Conservation (phyloP, 2,113 vertebrate species). For the Eonycteris spelaea region DNA sequence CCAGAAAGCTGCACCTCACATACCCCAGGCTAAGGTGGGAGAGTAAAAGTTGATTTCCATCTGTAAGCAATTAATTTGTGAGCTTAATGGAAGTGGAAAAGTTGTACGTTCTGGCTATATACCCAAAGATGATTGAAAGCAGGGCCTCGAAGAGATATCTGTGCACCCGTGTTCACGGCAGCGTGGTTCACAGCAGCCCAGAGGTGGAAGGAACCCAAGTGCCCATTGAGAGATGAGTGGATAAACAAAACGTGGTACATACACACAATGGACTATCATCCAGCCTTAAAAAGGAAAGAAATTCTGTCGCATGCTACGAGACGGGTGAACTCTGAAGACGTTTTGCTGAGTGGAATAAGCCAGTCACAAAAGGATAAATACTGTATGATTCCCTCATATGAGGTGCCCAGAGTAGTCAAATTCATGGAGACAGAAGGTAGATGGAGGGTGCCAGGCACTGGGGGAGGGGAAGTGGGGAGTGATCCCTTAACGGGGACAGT, state of each 20-base stretch:
- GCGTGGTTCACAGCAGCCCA: background rate
- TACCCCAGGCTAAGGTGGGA: constrained; percentile 29
- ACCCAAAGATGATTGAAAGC: background rate
- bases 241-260: background rate
- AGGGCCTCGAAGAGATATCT: background rate
- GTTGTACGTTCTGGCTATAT: background rate
- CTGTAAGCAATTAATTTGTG: constrained; percentile 72
- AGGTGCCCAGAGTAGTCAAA: background rate
- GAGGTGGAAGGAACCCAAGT: background rate
- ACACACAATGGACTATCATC: rapidly evolving
- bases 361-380: background rate
- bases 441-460: background rate
- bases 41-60: constrained; percentile 62
- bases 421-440: background rate
- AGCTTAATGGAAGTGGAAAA: constrained; percentile 68
- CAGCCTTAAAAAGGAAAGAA: background rate
- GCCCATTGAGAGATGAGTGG: background rate
- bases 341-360: background rate
- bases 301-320: background rate
- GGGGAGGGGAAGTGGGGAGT: rapidly evolving
- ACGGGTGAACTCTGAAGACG: background rate
- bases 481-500: background rate
- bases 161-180: background rate
- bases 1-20: constrained; percentile 45
- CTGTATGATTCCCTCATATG: rapidly evolving